These are phyloP conservation scores for Metalampra italica DNA, from an alignment of 2,888 invertebrate species.

Conservation along the genomic window DNA sequence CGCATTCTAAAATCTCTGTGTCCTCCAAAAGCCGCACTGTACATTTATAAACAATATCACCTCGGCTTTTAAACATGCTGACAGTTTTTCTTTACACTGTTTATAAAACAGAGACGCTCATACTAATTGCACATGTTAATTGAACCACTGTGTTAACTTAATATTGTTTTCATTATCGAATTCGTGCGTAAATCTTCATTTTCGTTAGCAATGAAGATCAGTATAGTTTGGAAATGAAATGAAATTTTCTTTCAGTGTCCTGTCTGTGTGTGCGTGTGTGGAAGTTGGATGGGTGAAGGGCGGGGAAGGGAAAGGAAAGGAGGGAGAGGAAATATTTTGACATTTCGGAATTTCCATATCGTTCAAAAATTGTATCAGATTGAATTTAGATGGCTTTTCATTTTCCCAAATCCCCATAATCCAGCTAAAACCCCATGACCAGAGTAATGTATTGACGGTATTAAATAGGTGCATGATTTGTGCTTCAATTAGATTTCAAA, in stretches of 20 bases:
- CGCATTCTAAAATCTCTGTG: constrained; percentile 94
- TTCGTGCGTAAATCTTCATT: constrained; percentile 29
- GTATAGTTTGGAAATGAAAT: constrained; percentile 10
- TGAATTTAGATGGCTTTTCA: too few species aligned
- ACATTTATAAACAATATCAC: constrained; percentile 90
- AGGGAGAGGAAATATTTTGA: constrained; percentile 24
- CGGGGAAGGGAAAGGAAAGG: constrained; percentile 25
- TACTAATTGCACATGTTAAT: constrained; percentile 27
- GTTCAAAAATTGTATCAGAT: neutral
- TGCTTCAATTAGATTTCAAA: too few species aligned
- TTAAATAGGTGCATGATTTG: too few species aligned
- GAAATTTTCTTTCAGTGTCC: too few species aligned
- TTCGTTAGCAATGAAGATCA: constrained; percentile 34
- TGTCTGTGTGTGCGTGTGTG: too few species aligned
- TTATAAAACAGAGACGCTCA: constrained; percentile 6
- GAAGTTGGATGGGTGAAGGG: too few species aligned
- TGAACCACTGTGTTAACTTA: constrained; percentile 20
- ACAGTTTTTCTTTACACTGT: constrained; percentile 8
- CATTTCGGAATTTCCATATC: constrained; percentile 23
- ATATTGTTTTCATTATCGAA: constrained; percentile 22
- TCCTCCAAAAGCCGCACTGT: constrained; percentile 94
- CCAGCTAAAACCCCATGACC: too few species aligned
- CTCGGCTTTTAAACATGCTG: constrained; percentile 82
- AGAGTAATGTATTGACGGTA: too few species aligned
- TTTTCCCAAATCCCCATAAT: neutral